Percentiles rank a stretch among this genome's conserved stretches.
These are phyloP conservation scores for Drosophila rhopaloa DNA, from an alignment of 1,140 invertebrate species.

Conservation along the genomic window DNA sequence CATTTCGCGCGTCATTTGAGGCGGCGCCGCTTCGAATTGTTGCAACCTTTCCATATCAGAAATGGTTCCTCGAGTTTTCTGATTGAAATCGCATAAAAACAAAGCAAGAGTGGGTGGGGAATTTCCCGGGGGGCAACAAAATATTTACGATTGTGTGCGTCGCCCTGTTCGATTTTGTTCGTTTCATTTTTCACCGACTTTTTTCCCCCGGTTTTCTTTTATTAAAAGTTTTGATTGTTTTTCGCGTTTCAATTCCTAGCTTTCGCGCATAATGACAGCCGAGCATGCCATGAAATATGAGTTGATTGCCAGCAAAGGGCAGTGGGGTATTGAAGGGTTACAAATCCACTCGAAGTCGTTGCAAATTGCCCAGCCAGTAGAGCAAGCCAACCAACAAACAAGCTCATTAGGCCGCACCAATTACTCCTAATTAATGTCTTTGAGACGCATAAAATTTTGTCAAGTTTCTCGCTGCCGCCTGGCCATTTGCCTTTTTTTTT, in stretches of 20 bases:
- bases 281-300: conserved; percentile 78
- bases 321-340: conserved; percentile 45
- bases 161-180: conserved; percentile 34
- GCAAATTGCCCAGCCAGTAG: not conserved
- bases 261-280: conserved; percentile 65
- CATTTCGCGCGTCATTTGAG: conserved; percentile 81
- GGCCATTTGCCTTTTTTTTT: conserved; percentile 34
- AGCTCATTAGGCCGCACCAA: conserved; percentile 70
- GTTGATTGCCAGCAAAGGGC: conserved; percentile 59
- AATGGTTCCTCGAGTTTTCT: conserved; percentile 44
- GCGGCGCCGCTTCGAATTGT: conserved; percentile 75
- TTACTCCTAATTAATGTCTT: conserved; percentile 78
- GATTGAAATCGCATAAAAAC: conserved; percentile 80
- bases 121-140: conserved; percentile 4
- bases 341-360: conserved; percentile 46
- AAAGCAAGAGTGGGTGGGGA: conserved; percentile 24
- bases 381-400: conserved; percentile 37
- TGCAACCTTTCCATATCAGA: conserved; percentile 49
- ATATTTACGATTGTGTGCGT: conserved; percentile 50
- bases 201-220: conserved; percentile 40
- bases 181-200: not conserved
- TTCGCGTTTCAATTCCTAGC: conserved; percentile 67
- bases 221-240: conserved; percentile 74
- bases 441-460: conserved; percentile 72
- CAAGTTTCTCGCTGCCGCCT: conserved; percentile 53